Evolutionary conservation across 2,113 vertebrate genomes (phyloP).

Genomic region (Morone saxatilis): DNA sequence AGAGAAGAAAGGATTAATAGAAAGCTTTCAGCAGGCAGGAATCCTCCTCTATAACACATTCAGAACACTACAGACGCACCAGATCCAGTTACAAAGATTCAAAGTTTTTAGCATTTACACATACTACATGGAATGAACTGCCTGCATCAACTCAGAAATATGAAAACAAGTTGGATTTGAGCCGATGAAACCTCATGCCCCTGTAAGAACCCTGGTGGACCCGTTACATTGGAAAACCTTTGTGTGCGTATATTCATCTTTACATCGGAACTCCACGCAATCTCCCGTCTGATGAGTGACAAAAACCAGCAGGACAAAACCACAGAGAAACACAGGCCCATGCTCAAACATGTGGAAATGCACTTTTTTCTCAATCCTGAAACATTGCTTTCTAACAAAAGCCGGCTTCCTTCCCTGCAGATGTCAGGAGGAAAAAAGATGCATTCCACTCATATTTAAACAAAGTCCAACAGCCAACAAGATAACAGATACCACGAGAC

Average conservation of each 20-base stretch:
- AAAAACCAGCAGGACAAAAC: slow-evolving; percentile 25
- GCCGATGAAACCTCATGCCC: neutral
- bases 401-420: neutral
- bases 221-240: neutral
- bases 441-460: slow-evolving; percentile 47
- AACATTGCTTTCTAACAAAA: neutral
- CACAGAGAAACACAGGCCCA: slow-evolving; percentile 31
- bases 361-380: neutral
- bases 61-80: neutral
- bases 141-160: neutral
- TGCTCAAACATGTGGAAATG: slow-evolving; percentile 40
- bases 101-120: slow-evolving; percentile 3
- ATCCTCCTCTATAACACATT: neutral
- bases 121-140: neutral
- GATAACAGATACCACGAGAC: slow-evolving; percentile 15
- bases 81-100: neutral
- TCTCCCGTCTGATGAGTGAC: slow-evolving; percentile 58
- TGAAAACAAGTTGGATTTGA: neutral
- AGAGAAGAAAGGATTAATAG: neutral
- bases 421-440: neutral
- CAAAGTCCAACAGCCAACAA: slow-evolving; percentile 8
- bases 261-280: slow-evolving; percentile 57
- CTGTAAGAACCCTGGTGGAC: neutral
- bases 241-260: neutral
- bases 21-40: neutral